A percentile compares a stretch with the other conserved stretches of the same genome.
Conservation (phyloP, 35 echinoderm and acorn worm genomes). For the Strongylocentrotus purpuratus region DNA sequence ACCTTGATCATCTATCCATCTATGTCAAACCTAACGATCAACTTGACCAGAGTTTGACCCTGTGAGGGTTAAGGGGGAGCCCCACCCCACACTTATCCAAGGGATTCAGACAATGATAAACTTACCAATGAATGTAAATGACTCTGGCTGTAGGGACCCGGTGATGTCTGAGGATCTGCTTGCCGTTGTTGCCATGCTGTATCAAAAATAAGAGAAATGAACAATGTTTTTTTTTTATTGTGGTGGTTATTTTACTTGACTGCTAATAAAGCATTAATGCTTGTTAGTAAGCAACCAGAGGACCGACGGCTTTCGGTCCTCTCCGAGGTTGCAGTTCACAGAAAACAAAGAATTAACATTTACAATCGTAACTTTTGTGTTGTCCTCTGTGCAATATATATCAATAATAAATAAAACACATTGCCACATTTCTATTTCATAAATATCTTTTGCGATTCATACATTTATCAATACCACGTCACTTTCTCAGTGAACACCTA, state of each 20-base stretch:
- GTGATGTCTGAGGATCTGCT: conserved; percentile 71
- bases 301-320: too few species aligned
- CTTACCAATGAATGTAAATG: conserved; percentile 97
- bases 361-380: background rate
- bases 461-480: too few species aligned
- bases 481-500: too few species aligned
- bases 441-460: background rate
- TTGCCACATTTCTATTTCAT: background rate
- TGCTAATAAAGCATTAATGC: too few species aligned
- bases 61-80: background rate
- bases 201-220: background rate
- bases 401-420: background rate
- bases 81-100: background rate
- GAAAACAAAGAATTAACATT: background rate
- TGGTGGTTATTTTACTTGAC: too few species aligned
- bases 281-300: too few species aligned
- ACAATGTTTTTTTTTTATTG: too few species aligned
- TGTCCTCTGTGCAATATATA: background rate
- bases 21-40: background rate
- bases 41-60: background rate
- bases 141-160: conserved; percentile 90
- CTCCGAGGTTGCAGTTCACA: background rate
- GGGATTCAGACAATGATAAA: background rate
- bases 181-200: background rate
- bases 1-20: background rate